These are phyloP conservation scores for Myotis davidii DNA, from an alignment of 2,113 vertebrate genomes.

Conservation along the genomic window DNA sequence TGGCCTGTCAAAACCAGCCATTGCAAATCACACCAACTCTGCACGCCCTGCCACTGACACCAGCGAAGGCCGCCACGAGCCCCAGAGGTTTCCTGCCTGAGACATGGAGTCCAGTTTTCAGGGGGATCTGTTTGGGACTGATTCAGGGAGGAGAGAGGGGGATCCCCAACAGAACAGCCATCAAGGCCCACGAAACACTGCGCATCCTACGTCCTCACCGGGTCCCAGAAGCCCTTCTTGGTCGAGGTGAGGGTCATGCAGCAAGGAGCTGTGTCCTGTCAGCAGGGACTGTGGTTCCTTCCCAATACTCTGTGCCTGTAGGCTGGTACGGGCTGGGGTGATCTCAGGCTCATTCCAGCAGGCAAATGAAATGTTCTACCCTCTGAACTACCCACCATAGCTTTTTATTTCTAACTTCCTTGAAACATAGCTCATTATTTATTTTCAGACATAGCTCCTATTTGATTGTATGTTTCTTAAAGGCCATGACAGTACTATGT, in stretches of 20 bases:
- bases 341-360: neutral
- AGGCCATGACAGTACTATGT: neutral
- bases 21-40: neutral
- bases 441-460: neutral
- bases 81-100: neutral
- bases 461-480: neutral
- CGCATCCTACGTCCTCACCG: rapidly evolving
- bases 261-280: neutral
- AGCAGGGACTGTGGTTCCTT: rapidly evolving
- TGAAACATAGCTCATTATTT: conserved; percentile 14
- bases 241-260: neutral
- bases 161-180: neutral
- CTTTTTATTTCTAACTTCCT: neutral
- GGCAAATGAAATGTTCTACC: neutral
- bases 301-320: rapidly evolving
- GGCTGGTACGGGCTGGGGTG: neutral
- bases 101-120: neutral
- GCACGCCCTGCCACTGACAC: neutral
- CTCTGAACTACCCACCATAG: neutral
- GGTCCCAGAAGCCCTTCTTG: neutral
- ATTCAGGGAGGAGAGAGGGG: neutral
- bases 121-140: neutral
- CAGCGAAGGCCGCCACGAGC: neutral
- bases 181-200: neutral
- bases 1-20: conserved; percentile 53